Evolutionary conservation across 1,140 invertebrate genomes (phyloP), one percentile per base, ranked within the genome.

Genomic region (Watersipora subatra): DNA sequence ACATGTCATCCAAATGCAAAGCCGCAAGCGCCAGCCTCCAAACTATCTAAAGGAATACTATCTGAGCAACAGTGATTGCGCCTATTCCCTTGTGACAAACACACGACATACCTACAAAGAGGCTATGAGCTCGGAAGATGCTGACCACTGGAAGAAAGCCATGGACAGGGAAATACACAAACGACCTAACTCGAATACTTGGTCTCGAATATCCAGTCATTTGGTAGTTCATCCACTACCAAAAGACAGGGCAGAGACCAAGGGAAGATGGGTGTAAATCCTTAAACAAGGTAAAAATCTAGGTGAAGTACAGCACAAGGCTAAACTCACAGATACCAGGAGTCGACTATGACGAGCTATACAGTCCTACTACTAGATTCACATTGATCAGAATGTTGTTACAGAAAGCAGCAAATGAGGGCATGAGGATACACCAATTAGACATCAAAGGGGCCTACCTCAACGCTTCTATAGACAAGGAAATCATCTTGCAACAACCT

Each of bases 141-240:
- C 26, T n/a, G 63, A 68, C 25, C 28, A 71, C 28, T 81, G 81
- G 79, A 68, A 71, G 64, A 61, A 67, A 61, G 80, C 78, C 15
- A 80, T 80, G 62, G 28, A 73, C 12, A 73, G 72, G 27, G 78
- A 81, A 71, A 70, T 80, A 17, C 27, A 72, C 3, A 64, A 72
- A n/a, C 68, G 73, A n/a, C 61, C 68, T 12, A 73, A 77, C 66
- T 78, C 81, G 69, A 68, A 76, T 58, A 78, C 75, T n/a, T 82
- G 76, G 76, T 64, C 69, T 15, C n/a, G n/a, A n/a, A n/a, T n/a
- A n/a, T n/a, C n/a, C n/a, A n/a, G n/a, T n/a, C n/a, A n/a, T n/a
- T n/a, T n/a, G n/a, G n/a, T n/a, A n/a, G 1, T 79, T 12, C 71
- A 73, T 19, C 55, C 69, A 55, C 75, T 66, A 61, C 78, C 80